Evolutionary conservation across 2,888 invertebrate species (phyloP).

Genomic region (Oxyscelio sp.): DNA sequence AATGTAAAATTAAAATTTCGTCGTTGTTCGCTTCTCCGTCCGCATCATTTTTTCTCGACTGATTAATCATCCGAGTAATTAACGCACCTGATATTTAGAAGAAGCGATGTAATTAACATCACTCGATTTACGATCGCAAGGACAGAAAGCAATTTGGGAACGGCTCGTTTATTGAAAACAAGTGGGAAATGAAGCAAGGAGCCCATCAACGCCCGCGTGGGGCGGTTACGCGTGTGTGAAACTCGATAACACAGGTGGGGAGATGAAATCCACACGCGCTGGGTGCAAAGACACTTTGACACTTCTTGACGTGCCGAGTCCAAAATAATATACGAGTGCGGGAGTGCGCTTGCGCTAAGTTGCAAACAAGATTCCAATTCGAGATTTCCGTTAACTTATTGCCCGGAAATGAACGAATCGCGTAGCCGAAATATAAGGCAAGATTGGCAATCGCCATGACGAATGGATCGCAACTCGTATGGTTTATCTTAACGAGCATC

Average conservation of each 20-base stretch:
- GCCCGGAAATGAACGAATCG: conserved; percentile 61
- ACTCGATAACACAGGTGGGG: conserved; percentile 20
- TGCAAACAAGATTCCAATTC: conserved; percentile 25
- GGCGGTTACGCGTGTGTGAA: conserved; percentile 5
- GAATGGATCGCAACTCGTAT: conserved; percentile 80
- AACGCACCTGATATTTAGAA: conserved; percentile 17
- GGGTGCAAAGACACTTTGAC: conserved; percentile 15
- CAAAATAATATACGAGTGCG: conserved; percentile 52
- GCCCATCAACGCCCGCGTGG: too few relatives aligned
- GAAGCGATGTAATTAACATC: conserved; percentile 50
- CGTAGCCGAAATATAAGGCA: conserved; percentile 60
- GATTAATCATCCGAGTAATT: conserved; percentile 43
- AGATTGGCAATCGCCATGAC: conserved; percentile 70
- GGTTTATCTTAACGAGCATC: conserved; percentile 85
- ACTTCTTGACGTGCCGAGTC: conserved; percentile 22
- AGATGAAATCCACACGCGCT: conserved; percentile 30
- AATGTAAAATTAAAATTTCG: too few relatives aligned
- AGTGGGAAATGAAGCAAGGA: too few relatives aligned
- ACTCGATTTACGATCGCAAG: conserved; percentile 53
- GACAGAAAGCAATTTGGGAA: conserved; percentile 61
- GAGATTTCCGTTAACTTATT: conserved; percentile 58
- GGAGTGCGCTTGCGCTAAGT: conserved; percentile 28
- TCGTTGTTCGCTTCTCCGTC: too few relatives aligned
- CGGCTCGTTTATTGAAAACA: conserved; percentile 12
- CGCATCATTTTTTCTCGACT: too few relatives aligned